A percentile compares a stretch with the other conserved stretches of the same genome.
phyloP scores from a whole-genome alignment of 2,113 vertebrate species.

The Nicator chloris region DNA sequence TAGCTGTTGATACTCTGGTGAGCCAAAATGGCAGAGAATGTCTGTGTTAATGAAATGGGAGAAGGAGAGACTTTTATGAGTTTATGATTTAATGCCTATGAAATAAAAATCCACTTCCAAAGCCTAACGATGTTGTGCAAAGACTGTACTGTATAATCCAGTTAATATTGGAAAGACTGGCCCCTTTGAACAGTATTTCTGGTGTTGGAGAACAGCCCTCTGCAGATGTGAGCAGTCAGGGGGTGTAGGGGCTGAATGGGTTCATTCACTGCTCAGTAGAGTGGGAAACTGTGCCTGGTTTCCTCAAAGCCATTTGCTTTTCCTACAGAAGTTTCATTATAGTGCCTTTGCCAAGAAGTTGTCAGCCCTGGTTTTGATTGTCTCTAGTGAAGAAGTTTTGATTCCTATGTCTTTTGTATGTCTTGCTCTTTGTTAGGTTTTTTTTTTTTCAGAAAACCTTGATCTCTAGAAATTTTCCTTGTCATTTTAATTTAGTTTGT shows the following conservation, averaged over 20 bases:
- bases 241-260: not conserved
- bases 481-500: not conserved
- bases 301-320: not conserved
- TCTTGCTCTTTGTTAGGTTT: not conserved
- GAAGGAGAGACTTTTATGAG: conserved; percentile 37
- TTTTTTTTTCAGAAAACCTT: not conserved
- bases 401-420: not conserved
- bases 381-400: not conserved
- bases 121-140: not conserved
- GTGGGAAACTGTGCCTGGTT: conserved; percentile 10
- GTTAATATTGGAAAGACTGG: not conserved
- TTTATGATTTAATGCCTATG: conserved; percentile 27
- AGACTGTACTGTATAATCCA: not conserved
- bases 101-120: conserved; percentile 27
- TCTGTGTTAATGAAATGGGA: not conserved
- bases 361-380: not conserved
- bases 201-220: not conserved
- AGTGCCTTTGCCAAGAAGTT: not conserved
- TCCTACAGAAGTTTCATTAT: not conserved
- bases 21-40: not conserved
- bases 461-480: not conserved
- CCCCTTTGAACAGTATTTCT: not conserved
- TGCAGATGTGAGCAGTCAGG: not conserved
- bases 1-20: not conserved
- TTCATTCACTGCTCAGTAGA: conserved; percentile 1